Evolutionary conservation across 2,888 invertebrate species (phyloP), one percentile per base, ranked within the genome.

Genomic region (Thera britannica): DNA sequence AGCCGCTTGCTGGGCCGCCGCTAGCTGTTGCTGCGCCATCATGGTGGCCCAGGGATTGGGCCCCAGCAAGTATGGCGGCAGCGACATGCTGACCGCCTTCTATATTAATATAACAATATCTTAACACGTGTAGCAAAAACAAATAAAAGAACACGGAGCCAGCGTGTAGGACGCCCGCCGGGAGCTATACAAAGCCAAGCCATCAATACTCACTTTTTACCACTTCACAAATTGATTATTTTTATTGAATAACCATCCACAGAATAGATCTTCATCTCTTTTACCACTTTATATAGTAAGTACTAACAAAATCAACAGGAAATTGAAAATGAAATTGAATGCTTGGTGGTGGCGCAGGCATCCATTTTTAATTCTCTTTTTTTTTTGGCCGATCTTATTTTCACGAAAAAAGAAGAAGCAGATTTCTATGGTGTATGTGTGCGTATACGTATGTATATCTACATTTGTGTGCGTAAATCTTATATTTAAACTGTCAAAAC

Each of bases 1-100:
- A 11, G 96, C 97, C 58, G 96, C 96, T 76, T 93, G 93, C 75
- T 93, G 93, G 51, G 95, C 96, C 60, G 96, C 95, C 73, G 95
- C 95, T 74, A 96, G 88, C 85, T 96, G 97, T 88, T 98, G 98
- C 89, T 98, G 98, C 79, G 97, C 98, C 95, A 98, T 97, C 95
- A 97, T 96, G 77, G 97, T 97, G 80, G 97, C 97, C 96, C 97
- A 97, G 96, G 97, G 97, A 88, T 97, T 96, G 77, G 97, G 96
- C 85, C 96, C 96, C 95, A 96, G 81, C 66, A 96, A 88, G 83
- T 97, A 97, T 68, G 97, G 97, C 81, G 97, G 97, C 87, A 97
- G 94, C 86, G 97, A 96, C 97, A 97, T 97, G 92, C 93, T 92
- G 86, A 84, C 81, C 88, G 85, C 90, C 88, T 86, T 86, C 91